A percentile compares a stretch with the other conserved stretches of the same genome.
Conservation (phyloP, 2,888 invertebrate genomes). For the Lycophotia porphyrea region DNA sequence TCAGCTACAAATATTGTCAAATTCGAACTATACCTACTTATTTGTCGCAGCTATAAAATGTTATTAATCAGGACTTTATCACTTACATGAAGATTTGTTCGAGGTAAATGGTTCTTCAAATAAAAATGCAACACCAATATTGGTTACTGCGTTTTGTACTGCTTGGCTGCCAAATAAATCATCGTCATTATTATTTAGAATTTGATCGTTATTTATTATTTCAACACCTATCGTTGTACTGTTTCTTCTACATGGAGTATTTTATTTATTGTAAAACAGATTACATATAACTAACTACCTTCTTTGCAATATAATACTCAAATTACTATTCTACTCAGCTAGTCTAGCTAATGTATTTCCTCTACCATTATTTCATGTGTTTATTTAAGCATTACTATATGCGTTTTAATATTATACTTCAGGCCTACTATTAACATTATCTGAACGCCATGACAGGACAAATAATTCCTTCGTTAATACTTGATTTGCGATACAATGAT, state of each 20-base stretch:
- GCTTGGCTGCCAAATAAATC: background rate
- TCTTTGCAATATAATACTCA: constrained; percentile 21
- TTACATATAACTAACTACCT: background rate
- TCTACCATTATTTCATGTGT: constrained; percentile 17
- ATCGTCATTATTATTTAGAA: background rate
- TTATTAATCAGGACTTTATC: background rate
- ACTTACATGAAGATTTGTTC: background rate
- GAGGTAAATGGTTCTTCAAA: constrained; percentile 7
- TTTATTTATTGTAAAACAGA: background rate
- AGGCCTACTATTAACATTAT: background rate
- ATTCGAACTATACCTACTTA: background rate
- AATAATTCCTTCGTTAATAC: constrained; percentile 41
- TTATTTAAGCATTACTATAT: constrained; percentile 23
- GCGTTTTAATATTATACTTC: constrained; percentile 20
- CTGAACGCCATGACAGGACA: constrained; percentile 12
- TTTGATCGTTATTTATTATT: background rate
- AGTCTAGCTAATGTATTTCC: constrained; percentile 18
- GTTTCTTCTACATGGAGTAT: background rate
- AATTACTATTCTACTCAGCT: constrained; percentile 33
- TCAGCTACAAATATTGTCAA: constrained; percentile 14
- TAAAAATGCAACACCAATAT: background rate
- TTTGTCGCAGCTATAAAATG: background rate
- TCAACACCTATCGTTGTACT: constrained; percentile 23
- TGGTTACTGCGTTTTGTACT: constrained; percentile 14
- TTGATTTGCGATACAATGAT: constrained; percentile 20